Base-by-base conservation (phyloP, 2,797 vertebrate genomes). In the Alectoris magna region DNA sequence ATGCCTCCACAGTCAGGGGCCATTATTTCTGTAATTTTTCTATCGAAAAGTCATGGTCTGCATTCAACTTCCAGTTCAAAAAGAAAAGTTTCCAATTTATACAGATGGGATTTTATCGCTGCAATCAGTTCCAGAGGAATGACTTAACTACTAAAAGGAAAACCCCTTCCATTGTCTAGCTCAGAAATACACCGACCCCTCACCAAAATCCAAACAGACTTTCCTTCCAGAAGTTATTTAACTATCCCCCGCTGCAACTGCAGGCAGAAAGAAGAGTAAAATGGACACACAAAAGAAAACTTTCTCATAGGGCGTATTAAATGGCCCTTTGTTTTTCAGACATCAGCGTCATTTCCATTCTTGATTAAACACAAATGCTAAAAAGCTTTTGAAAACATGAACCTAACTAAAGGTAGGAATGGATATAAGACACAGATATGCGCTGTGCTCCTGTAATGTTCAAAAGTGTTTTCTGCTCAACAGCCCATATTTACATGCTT, bases 81-180 rank as follows among this genome's bases (percentile, higher is more conserved):
- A 96, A 95, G 71, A 94, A 94, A 97, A 97, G 91, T 97, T 97
- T 93, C 95, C 93, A 90, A 63, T 96, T 96, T 97, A 88, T 93
- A 96, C 89, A 86, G 83, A 87, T 88, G 90, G 82, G 26, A 69
- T 96, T 97, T 95, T 97, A 91, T 95, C 85, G 92, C 84, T 31
- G 18, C 86, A 92, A 94, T 95, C 64, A 77, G 81, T 91, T 97
- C 77, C 91, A 94, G 79, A 91, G 70, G 69, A 94, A 94, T 84
- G 73, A 96, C 81, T 88, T 94, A 96, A 97, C 56, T 95, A 80
- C 81, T 78, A 87, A 87, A 77, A 66, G 70, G 43, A 88, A 38
- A 36, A 81, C n/a, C 49, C 4, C 14, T 17, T 93, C 39, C 5
- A 26, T n/a, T 63, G 44, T 91, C 79, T 91, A 95, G 82, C 36